Evolutionary conservation across 2,113 vertebrate species (phyloP).

Genomic region (Coptodon rendalli): DNA sequence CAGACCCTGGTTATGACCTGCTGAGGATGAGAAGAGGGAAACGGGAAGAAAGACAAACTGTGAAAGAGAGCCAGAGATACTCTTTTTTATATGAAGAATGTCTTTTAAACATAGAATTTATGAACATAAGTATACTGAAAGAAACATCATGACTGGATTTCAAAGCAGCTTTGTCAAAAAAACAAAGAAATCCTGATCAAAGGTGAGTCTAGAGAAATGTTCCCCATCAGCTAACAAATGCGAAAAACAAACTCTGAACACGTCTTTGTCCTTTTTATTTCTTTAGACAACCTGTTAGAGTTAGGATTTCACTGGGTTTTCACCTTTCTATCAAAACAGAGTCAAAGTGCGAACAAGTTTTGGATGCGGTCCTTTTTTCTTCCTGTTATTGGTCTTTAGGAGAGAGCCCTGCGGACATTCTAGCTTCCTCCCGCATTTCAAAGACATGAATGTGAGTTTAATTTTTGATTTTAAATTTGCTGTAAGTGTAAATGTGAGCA

Average conservation of each 20-base stretch:
- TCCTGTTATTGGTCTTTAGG: background rate
- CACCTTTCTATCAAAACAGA: background rate
- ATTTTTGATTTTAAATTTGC: background rate
- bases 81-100: background rate
- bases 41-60: background rate
- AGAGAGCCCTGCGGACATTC: background rate
- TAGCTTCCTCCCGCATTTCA: background rate
- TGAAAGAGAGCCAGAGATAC: background rate
- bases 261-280: background rate
- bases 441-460: background rate
- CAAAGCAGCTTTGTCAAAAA: background rate
- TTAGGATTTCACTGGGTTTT: background rate
- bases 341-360: background rate
- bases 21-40: background rate
- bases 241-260: background rate
- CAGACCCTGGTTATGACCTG: background rate
- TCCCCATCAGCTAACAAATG: background rate
- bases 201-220: background rate
- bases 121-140: too few relatives aligned
- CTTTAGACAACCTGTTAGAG: background rate
- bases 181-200: background rate
- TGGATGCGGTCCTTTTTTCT: background rate
- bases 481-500: background rate
- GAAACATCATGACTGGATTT: background rate
- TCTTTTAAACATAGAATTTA: background rate